Evolutionary conservation across 2,797 vertebrate species (phyloP).

Genomic region (Gallinago stenura): DNA sequence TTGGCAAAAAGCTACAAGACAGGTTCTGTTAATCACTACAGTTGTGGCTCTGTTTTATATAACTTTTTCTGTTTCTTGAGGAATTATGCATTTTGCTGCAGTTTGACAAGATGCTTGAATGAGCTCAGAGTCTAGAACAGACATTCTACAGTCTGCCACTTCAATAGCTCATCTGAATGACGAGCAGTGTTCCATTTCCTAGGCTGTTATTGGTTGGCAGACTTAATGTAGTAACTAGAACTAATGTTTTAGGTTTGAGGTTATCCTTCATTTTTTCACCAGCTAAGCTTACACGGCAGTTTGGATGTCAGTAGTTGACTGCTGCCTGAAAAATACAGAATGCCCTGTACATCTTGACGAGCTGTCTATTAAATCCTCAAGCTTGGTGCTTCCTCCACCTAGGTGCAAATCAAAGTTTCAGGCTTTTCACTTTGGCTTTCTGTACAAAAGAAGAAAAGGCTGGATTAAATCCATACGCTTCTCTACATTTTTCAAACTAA

Average conservation of each 20-base stretch:
- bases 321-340: not conserved
- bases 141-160: not conserved
- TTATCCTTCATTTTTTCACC: not conserved
- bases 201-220: not conserved
- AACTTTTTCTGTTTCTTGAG: not conserved
- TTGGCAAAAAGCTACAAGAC: not conserved
- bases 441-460: not conserved
- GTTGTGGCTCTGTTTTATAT: not conserved
- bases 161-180: not conserved
- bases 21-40: not conserved
- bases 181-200: not conserved
- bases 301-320: not conserved
- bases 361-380: not conserved
- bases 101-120: not conserved
- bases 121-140: not conserved
- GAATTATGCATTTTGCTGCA: not conserved
- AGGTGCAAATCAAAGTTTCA: not conserved
- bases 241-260: not conserved
- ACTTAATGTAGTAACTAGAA: not conserved
- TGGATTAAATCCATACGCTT: not conserved
- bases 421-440: conserved; percentile 1
- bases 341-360: not conserved
- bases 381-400: not conserved
- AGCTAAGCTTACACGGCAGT: not conserved
- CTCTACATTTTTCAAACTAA: not conserved